phyloP scores from a whole-genome alignment of 64 coral and sea anemone genomes.

The Pocillopora verrucosa region DNA sequence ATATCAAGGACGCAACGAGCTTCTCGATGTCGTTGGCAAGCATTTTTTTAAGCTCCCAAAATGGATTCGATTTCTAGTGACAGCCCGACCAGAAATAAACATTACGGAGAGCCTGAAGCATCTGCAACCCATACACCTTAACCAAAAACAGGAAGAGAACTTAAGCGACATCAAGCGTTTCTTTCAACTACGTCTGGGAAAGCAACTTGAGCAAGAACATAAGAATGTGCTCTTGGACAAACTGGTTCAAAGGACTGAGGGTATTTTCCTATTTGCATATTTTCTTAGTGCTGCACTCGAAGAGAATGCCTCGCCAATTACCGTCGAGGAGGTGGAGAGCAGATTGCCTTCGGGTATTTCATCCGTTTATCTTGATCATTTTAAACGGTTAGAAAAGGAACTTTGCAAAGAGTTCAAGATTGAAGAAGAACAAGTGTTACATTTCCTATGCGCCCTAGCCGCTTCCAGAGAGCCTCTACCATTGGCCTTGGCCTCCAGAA shows the following conservation, averaged over 20 bases:
- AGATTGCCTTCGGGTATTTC: background rate
- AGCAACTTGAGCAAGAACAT: background rate
- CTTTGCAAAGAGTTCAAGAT: background rate
- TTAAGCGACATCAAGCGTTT: background rate
- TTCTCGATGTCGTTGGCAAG: background rate
- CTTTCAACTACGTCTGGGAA: background rate
- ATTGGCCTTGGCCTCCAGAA: background rate
- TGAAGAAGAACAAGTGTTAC: conserved; percentile 11
- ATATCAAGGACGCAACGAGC: background rate
- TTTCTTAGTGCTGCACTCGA: no score
- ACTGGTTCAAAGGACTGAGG: background rate
- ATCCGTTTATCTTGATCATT: conserved; percentile 23
- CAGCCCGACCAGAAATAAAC: background rate
- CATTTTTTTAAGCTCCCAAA: conserved; percentile 26
- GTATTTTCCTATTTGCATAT: no score
- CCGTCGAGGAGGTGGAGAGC: background rate
- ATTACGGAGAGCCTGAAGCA: no score
- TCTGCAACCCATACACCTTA: background rate
- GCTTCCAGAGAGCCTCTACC: background rate
- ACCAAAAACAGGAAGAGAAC: background rate
- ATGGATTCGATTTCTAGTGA: conserved; percentile 32
- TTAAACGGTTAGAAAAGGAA: background rate
- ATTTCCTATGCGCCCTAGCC: conserved; percentile 26
- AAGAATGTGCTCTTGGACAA: background rate
- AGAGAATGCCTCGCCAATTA: background rate